A percentile compares a stretch with the other conserved stretches of the same genome.
Conservation (phyloP, 2,113 vertebrate genomes). For the Gasterosteus aculeatus region DNA sequence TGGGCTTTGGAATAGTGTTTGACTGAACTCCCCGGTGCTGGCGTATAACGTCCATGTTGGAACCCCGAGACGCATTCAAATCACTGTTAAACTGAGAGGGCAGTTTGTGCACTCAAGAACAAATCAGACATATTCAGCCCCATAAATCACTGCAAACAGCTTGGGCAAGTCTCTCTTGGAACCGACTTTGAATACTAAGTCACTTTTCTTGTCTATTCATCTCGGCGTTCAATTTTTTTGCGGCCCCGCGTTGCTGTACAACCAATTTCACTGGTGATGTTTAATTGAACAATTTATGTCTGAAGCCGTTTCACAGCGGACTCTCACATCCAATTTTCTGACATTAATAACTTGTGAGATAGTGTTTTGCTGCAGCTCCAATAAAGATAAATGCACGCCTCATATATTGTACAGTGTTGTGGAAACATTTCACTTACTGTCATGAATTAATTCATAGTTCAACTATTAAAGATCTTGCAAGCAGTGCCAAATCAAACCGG, state of each 20-base stretch:
- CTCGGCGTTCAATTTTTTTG: constrained; percentile 35
- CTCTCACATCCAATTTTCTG: constrained; percentile 44
- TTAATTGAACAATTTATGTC: constrained; percentile 49
- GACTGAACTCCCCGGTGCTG: constrained; percentile 29
- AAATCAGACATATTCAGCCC: constrained; percentile 57
- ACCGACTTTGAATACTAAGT: constrained; percentile 59
- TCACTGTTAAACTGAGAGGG: constrained; percentile 45
- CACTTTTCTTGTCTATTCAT: constrained; percentile 55
- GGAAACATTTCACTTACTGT: not conserved
- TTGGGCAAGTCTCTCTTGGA: constrained; percentile 14
- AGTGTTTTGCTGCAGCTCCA: not conserved
- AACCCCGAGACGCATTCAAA: constrained; percentile 44
- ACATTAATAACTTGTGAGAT: constrained; percentile 35
- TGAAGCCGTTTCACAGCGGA: constrained; percentile 38
- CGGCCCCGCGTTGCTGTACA: constrained; percentile 17
- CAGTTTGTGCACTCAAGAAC: constrained; percentile 39
- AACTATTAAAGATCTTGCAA: not conserved
- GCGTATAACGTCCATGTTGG: constrained; percentile 10
- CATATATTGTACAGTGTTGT: not conserved
- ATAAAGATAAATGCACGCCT: not conserved
- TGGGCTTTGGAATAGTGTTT: constrained; percentile 59
- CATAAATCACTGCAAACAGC: constrained; percentile 58
- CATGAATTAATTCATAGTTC: not conserved
- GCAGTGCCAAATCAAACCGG: not conserved
- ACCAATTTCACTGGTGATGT: constrained; percentile 40